Conservation (phyloP, 2,797 vertebrate genomes). For the Cossypha niveicapilla region DNA sequence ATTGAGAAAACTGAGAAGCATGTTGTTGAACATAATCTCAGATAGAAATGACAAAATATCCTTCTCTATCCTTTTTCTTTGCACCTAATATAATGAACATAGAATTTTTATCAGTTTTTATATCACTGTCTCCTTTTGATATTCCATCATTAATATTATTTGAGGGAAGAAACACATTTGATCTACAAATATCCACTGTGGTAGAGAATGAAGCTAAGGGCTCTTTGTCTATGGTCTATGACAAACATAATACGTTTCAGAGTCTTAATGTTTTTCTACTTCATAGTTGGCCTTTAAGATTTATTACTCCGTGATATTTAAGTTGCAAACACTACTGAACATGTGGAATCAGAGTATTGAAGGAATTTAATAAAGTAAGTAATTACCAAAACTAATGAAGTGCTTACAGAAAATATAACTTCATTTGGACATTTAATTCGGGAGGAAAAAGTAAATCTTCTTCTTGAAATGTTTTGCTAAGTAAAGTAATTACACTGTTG, state of each 20-base stretch:
- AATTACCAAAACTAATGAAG: slow-evolving; percentile 32
- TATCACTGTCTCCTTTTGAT: slow-evolving; percentile 7
- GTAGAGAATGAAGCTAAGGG: background rate
- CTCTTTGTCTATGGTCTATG: background rate
- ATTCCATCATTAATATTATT: background rate
- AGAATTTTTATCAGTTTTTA: background rate
- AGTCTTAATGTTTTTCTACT: background rate
- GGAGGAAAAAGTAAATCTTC: slow-evolving; percentile 4
- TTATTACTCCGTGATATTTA: background rate
- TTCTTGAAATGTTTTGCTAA: slow-evolving; percentile 5
- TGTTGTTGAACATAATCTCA: background rate
- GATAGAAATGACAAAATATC: background rate
- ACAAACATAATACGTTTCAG: background rate
- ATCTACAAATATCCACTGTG: background rate
- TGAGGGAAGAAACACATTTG: background rate
- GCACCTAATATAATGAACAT: background rate
- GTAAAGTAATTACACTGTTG: slow-evolving; percentile 18
- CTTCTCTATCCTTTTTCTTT: background rate
- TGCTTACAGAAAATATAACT: background rate
- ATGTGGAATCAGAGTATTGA: background rate
- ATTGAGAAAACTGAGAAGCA: background rate
- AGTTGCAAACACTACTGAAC: background rate
- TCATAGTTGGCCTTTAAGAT: background rate
- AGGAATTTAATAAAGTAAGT: slow-evolving; percentile 9
- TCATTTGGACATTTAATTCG: slow-evolving; percentile 3